Evolutionary conservation across 2,113 vertebrate species (phyloP), one percentile per base, ranked within the genome.

Genomic region (Octodon degus): DNA sequence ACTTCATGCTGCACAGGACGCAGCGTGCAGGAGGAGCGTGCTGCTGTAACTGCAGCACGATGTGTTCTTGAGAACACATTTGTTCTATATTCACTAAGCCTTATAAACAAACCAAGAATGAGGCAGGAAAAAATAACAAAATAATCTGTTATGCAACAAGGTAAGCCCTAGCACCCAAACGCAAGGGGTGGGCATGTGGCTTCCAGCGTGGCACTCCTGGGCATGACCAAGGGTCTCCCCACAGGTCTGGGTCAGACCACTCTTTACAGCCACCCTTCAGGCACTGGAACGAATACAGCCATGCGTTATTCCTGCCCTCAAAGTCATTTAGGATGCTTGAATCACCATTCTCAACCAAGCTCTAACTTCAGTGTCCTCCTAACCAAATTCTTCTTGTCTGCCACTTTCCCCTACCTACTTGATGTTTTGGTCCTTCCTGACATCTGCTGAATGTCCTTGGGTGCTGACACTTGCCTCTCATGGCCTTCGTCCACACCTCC

Each of bases 51-150:
- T 53, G 79, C 25, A n/a, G 27, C 34, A 81, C 74, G 32, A 43
- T 68, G 53, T 85, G 68, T 90, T 79, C 72, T 25, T n/a, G 77
- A 82, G 67, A 95, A 85, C 68, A 65, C 62, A 43, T 92, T 96
- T 89, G 55, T 93, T 90, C 89, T 63, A 47, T 40, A 37, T 68
- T 89, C 70, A 30, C 58, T 58, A 76, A 84, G 88, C 74, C 32
- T 91, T 89, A 68, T 53, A 93, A 92, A 83, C 77, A 60, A 94
- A 87, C 6, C 20, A 63, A 83, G 58, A 62, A 83, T 14, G 22
- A 79, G 7, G n/a, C 6, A 14, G 34, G 9, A 50, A 25, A 17
- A 63, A 62, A 62, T 58, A 53, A 82, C 82, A 89, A 83, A 96
- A 92, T 84, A 90, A 85, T 79, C 86, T 70, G 37, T 40, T 67